These are phyloP conservation scores for Hypselothyrea guttata DNA, from an alignment of 2,888 invertebrate genomes.

Conservation along the genomic window DNA sequence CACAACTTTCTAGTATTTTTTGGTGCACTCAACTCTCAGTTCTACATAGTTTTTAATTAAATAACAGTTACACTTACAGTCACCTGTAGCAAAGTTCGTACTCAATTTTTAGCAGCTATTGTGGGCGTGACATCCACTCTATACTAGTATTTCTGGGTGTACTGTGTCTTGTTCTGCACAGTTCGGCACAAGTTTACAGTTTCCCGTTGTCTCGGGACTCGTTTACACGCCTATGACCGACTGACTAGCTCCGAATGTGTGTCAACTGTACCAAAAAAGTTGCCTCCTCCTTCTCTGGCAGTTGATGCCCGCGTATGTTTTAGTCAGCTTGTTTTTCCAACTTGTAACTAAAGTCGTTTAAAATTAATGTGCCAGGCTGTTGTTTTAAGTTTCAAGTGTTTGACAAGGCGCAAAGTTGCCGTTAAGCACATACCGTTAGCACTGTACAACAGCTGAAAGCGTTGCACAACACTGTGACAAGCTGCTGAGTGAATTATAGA, in stretches of 20 bases:
- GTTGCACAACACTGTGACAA: conserved; percentile 22
- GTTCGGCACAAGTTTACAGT: conserved; percentile 27
- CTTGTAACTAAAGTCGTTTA: conserved; percentile 40
- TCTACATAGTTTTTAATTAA: conserved; percentile 67
- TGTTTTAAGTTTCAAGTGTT: conserved; percentile 25
- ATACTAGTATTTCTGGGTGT: conserved; percentile 11
- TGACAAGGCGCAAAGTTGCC: conserved; percentile 28
- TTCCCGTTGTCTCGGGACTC: conserved; percentile 34
- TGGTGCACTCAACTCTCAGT: conserved; percentile 28
- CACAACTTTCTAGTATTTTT: conserved; percentile 30
- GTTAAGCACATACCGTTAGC: conserved; percentile 34
- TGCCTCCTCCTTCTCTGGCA: neutral
- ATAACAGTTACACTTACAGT: conserved; percentile 48
- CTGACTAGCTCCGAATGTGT: conserved; percentile 40
- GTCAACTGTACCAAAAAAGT: conserved; percentile 47
- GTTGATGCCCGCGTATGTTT: neutral
- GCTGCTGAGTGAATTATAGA: too few species aligned
- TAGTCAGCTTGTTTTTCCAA: neutral
- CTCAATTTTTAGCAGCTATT: neutral
- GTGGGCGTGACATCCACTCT: conserved; percentile 34
- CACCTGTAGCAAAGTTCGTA: conserved; percentile 30
- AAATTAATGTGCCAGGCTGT: conserved; percentile 56
- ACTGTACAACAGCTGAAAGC: neutral
- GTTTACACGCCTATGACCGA: conserved; percentile 55
- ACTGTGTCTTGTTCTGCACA: conserved; percentile 46